Percentiles rank a stretch among this genome's conserved stretches.
phyloP scores from a whole-genome alignment of 1,140 invertebrate genomes.

The Bacillus rossius region DNA sequence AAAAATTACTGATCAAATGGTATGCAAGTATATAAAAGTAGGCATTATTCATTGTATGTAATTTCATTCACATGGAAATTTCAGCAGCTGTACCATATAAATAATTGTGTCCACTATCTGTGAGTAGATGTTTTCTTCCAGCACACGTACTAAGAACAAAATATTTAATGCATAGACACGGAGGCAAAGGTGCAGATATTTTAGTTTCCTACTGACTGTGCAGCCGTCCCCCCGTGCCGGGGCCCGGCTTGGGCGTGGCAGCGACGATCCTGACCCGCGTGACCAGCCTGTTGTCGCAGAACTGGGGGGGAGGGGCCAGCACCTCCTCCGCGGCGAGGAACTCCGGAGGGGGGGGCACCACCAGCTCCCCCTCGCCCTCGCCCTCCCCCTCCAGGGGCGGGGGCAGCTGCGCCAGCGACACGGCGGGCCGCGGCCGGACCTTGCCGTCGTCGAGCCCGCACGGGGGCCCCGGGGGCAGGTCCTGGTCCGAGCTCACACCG shows the following conservation, averaged over 20 bases:
- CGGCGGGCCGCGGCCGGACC: slow-evolving; percentile 56
- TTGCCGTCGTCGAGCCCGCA: slow-evolving; percentile 41
- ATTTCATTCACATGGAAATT: too few species aligned
- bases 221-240: slow-evolving; percentile 38
- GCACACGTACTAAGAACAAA: too few species aligned
- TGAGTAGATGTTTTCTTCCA: neutral
- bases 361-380: slow-evolving; percentile 56
- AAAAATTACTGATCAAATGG: too few species aligned
- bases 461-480: slow-evolving; percentile 48
- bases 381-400: slow-evolving; percentile 72
- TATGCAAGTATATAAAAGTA: too few species aligned
- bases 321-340: slow-evolving; percentile 47
- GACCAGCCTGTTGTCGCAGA: slow-evolving; percentile 48
- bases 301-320: slow-evolving; percentile 64
- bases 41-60: too few species aligned
- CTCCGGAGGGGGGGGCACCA: slow-evolving; percentile 70
- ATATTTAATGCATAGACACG: too few species aligned
- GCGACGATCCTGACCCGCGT: slow-evolving; percentile 70
- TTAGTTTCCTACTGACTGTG: slow-evolving; percentile 43
- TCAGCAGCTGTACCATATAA: too few species aligned
- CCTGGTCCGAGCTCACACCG: slow-evolving; percentile 81
- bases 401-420: slow-evolving; percentile 71
- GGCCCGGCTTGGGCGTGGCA: slow-evolving; percentile 59
- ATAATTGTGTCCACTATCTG: too few species aligned
- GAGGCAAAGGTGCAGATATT: too few species aligned